These are phyloP conservation scores for Solea solea DNA, from an alignment of 2,113 vertebrate species.

Conservation along the genomic window DNA sequence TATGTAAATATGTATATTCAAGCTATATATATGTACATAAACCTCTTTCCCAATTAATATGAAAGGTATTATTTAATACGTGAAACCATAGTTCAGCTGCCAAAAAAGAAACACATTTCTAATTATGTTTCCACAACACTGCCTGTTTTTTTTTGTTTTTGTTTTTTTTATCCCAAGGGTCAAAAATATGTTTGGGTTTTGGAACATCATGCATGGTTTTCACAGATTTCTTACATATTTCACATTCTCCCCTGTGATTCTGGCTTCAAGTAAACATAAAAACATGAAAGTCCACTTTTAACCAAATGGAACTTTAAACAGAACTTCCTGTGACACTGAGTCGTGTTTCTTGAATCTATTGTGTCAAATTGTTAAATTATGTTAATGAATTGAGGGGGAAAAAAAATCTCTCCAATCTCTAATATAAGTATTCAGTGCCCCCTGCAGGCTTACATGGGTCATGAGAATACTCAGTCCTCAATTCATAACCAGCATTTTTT, in stretches of 20 bases:
- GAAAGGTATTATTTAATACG: background rate
- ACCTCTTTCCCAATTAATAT: conserved; percentile 1
- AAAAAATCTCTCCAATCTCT: background rate
- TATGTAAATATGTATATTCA: no score
- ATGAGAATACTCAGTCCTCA: background rate
- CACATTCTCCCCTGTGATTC: conserved; percentile 62
- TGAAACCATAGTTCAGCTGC: background rate
- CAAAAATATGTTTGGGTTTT: conserved; percentile 38
- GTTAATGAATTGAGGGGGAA: background rate
- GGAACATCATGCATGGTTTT: conserved; percentile 46
- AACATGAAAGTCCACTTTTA: conserved; percentile 25
- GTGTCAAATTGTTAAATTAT: background rate
- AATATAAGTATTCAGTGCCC: conserved; percentile 64
- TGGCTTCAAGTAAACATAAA: conserved; percentile 57
- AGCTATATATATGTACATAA: no score
- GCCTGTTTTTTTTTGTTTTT: conserved; percentile 6
- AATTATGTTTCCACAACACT: background rate
- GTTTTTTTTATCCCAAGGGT: conserved; percentile 8
- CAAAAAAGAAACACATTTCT: background rate
- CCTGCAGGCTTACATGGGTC: conserved; percentile 63
- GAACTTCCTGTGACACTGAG: background rate
- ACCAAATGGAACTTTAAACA: background rate
- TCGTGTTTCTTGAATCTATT: background rate
- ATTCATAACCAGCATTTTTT: background rate
- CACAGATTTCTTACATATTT: conserved; percentile 68